Conservation (phyloP, 2,113 vertebrate genomes). For the Clarias batrachus region DNA sequence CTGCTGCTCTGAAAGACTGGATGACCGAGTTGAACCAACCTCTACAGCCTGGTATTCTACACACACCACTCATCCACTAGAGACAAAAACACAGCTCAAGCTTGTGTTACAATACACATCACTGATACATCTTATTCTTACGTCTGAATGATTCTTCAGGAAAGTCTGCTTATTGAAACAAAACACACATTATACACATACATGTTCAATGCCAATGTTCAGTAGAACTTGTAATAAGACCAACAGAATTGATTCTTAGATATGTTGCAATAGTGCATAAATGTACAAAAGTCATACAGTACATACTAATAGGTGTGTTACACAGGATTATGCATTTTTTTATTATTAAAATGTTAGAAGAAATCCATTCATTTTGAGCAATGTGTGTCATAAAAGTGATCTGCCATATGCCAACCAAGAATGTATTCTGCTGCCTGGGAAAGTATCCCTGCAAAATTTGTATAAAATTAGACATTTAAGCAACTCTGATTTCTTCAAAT, state of each 20-base stretch:
- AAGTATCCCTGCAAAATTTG: not conserved
- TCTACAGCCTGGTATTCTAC: slow-evolving; percentile 73
- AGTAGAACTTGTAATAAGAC: not conserved
- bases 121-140: not conserved
- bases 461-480: not conserved
- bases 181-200: not conserved
- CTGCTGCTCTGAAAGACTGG: slow-evolving; percentile 77
- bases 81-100: not conserved
- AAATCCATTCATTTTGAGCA: not conserved
- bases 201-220: not conserved
- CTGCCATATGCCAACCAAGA: not conserved
- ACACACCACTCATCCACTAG: not conserved
- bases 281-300: not conserved
- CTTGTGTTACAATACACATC: not conserved
- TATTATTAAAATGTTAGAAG: not conserved
- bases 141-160: not conserved
- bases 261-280: not conserved
- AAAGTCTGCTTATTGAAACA: not conserved
- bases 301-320: not conserved
- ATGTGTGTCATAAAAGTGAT: not conserved
- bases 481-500: not conserved
- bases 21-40: slow-evolving; percentile 79
- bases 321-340: not conserved
- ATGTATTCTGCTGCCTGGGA: not conserved
- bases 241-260: not conserved